Evolutionary conservation across 2,113 vertebrate genomes (phyloP).

Genomic region (Pteropus alecto): DNA sequence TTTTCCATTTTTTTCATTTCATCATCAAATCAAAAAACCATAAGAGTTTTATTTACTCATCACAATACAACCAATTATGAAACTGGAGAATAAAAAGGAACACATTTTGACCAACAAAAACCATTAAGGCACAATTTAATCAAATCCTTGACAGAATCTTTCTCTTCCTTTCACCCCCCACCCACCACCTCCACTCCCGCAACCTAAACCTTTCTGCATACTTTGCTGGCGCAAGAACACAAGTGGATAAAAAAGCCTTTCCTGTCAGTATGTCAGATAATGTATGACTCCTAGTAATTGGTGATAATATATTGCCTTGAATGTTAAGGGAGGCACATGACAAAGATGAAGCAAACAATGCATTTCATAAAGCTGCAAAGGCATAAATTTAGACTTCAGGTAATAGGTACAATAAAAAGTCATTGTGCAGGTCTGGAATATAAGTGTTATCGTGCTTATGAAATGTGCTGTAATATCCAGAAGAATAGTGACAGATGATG

Average conservation of each 20-base stretch:
- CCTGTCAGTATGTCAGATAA: background rate
- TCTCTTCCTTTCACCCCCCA: background rate
- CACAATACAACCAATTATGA: background rate
- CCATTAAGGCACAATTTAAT: background rate
- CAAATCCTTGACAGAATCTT: background rate
- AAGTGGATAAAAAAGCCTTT: background rate
- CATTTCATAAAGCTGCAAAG: slow-evolving; percentile 47
- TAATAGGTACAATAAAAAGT: slow-evolving; percentile 36
- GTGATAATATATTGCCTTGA: background rate
- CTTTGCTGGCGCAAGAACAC: slow-evolving; percentile 14
- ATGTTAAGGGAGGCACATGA: background rate
- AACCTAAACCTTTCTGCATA: background rate
- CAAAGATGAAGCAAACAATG: slow-evolving; percentile 35
- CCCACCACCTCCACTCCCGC: too few relatives aligned
- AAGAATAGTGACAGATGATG: background rate
- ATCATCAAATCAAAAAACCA: background rate
- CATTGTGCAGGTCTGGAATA: background rate
- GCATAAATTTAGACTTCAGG: slow-evolving; percentile 26
- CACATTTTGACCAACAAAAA: background rate
- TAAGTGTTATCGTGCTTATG: background rate
- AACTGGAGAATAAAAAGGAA: background rate
- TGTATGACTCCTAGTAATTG: background rate
- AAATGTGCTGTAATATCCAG: background rate
- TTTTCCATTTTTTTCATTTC: background rate
- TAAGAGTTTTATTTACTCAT: background rate